Conservation (phyloP, 2,113 vertebrate genomes). For the Calonectris borealis region DNA sequence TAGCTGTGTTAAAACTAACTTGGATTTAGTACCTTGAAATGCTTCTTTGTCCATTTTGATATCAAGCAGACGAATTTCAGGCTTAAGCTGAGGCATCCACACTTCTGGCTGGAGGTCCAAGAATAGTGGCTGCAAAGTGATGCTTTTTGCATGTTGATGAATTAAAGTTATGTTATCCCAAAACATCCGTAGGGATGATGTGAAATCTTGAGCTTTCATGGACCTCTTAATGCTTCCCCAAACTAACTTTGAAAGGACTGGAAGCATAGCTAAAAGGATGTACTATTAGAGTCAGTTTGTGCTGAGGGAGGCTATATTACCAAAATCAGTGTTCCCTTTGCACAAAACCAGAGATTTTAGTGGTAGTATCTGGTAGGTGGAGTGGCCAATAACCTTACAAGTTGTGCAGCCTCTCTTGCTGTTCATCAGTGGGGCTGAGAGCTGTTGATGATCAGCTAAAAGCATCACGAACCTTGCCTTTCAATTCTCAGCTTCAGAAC, state of each 20-base stretch:
- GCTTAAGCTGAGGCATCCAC: not conserved
- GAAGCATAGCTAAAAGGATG: not conserved
- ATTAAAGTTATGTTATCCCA: not conserved
- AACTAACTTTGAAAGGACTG: not conserved
- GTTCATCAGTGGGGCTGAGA: not conserved
- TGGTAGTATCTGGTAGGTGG: not conserved
- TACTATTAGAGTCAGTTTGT: not conserved
- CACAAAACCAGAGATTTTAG: not conserved
- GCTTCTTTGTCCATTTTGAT: not conserved
- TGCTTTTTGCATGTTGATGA: not conserved
- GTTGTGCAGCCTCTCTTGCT: not conserved
- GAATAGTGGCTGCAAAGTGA: not conserved
- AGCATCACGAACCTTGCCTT: not conserved
- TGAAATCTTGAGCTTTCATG: not conserved
- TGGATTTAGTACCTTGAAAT: not conserved
- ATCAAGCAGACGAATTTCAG: not conserved
- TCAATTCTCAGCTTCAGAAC: not conserved
- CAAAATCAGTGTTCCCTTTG: not conserved
- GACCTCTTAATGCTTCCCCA: not conserved
- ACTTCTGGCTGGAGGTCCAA: not conserved
- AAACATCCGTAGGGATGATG: not conserved
- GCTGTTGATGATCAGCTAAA: not conserved
- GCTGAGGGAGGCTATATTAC: not conserved
- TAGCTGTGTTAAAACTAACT: not conserved
- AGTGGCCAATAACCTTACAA: accelerated